Evolutionary conservation across 2,797 vertebrate genomes (phyloP).

Genomic region (Erpetoichthys calabaricus): DNA sequence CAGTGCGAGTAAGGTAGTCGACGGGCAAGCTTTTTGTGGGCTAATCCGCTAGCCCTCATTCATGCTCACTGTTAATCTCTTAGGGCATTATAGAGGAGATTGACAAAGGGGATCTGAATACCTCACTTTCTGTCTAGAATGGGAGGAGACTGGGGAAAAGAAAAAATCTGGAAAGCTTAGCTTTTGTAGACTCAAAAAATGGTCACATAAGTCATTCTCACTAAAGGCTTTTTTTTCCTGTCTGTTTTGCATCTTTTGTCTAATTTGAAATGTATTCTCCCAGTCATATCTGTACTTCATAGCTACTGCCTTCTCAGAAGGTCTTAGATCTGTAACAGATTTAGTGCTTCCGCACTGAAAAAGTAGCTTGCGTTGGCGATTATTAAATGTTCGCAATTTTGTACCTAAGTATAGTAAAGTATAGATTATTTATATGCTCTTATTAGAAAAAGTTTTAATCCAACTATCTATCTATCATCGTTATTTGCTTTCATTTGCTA

Average conservation of each 20-base stretch:
- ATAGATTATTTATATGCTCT: no score
- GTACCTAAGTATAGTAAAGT: no score
- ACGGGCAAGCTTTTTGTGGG: slow-evolving; percentile 52
- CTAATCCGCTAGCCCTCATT: slow-evolving; percentile 90
- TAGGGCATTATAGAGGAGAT: slow-evolving; percentile 70
- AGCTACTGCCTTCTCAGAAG: no score
- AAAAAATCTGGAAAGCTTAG: slow-evolving; percentile 59
- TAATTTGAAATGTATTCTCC: slow-evolving; percentile 12
- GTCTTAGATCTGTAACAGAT: no score
- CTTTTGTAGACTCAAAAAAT: slow-evolving; percentile 50
- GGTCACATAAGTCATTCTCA: slow-evolving; percentile 61
- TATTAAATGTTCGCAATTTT: no score
- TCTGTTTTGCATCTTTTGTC: slow-evolving; percentile 3
- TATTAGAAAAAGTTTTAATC: no score
- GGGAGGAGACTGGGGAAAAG: slow-evolving; percentile 57
- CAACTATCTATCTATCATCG: no score
- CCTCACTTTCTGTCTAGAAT: slow-evolving; percentile 58
- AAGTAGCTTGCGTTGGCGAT: no score
- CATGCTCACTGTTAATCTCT: slow-evolving; percentile 94
- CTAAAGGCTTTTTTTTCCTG: slow-evolving; percentile 37
- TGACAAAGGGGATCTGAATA: slow-evolving; percentile 67
- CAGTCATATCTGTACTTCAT: no score
- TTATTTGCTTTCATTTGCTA: no score
- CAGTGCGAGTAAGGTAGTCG: slow-evolving; percentile 59
- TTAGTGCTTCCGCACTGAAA: no score